Evolutionary conservation across 2,797 vertebrate species (phyloP), one percentile per base, ranked within the genome.

Genomic region (Florisuga fusca): DNA sequence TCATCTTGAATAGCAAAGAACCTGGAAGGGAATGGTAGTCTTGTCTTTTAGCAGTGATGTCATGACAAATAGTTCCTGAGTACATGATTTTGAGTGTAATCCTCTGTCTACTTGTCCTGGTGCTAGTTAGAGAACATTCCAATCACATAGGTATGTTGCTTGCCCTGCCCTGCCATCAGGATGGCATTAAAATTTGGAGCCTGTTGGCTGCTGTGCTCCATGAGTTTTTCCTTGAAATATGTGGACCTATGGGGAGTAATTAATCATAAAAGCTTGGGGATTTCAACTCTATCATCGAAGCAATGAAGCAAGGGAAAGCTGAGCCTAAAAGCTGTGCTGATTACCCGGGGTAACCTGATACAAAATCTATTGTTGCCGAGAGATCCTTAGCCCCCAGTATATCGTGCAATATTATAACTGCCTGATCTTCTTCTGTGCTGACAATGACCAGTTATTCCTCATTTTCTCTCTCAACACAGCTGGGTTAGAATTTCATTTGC

Each of bases 301-400:
- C 97, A 98, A 97, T 93, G 98, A 98, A 98, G 98, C 98, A 96
- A 95, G 97, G 98, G 98, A 99, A 99, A 99, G 98, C 97, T 98
- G 98, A 99, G 98, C 98, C 98, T 99, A 98, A 99, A 99, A 99
- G 98, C 98, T 98, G 97, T 97, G 97, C 98, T 98, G 98, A 99
- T 98, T 98, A 97, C 98, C 97, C 97, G 50, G 97, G 96, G 99
- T 98, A 99, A 99, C 98, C 97, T 97, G 98, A 99, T 98, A 98
- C 98, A 98, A 98, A 99, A 99, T 99, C 99, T 98, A 99, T 99
- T 98, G 98, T 98, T 98, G 98, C 98, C 76, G 95, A 98, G 98
- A 99, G 99, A 97, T 98, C 98, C 98, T 98, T 97, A 98, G 98
- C 98, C 98, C 96, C 98, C 96, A 97, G 98, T 97, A 96, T 97